Conservation (phyloP, 2,113 vertebrate species). For the Caretta caretta region DNA sequence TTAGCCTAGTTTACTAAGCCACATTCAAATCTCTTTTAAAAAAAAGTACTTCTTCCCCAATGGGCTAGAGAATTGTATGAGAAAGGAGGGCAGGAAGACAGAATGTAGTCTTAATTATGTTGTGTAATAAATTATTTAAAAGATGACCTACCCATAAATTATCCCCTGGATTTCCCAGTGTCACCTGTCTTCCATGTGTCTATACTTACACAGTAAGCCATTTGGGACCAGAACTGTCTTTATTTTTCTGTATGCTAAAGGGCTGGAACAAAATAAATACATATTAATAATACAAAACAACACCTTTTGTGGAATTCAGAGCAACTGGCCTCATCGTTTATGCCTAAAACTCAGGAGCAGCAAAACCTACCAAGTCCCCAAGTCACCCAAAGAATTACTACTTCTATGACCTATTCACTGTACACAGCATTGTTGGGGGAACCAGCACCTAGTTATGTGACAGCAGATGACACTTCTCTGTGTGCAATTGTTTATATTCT, state of each 20-base stretch:
- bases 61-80: background rate
- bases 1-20: background rate
- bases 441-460: background rate
- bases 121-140: background rate
- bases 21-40: rapidly evolving
- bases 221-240: background rate
- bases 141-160: background rate
- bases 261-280: background rate
- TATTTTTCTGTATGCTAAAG: rapidly evolving
- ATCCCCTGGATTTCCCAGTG: rapidly evolving
- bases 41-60: background rate
- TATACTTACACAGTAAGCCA: background rate
- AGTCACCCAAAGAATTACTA: background rate
- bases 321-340: background rate
- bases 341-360: background rate
- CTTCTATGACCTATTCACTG: background rate
- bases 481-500: background rate
- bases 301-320: background rate
- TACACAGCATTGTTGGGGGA: background rate
- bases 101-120: background rate
- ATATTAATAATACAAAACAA: background rate
- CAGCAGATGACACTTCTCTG: background rate
- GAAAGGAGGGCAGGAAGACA: background rate
- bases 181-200: background rate
- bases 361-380: background rate